Evolutionary conservation across 30 jellyfish, hydroid and myxozoan genomes (phyloP), one percentile per base, ranked within the genome.

Genomic region (Catostylus mosaicus): DNA sequence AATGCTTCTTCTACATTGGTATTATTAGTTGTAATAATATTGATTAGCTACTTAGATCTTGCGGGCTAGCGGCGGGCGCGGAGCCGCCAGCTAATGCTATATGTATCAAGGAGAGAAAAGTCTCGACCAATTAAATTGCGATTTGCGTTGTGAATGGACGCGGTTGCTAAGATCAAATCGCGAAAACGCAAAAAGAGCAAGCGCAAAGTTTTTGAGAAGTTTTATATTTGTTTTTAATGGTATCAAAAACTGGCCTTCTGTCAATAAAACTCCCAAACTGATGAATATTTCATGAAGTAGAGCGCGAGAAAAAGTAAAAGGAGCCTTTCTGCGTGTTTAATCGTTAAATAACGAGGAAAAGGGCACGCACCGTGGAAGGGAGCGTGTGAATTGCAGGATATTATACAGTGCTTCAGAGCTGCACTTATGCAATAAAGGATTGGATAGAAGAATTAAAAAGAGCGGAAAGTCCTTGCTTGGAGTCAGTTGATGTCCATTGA

Each of bases 151-250:
- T 66, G 73, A 81, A 81, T 81, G 57, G 91, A 81, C 91, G 91
- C 91, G 72, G 8, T 68, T 40, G 75, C 38, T 43, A 30, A 70
- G 84, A 81, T 81, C 91, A 81, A 81, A 81, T 73, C 61, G 84
- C 71, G 16, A 60, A 68, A 33, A 66, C 56, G 27, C 1, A 48
- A 67, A 81, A 66, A 22, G 91, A 67, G 91, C 84, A 67, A 67
- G 38, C 67, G 36, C 75, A 7, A 37, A 16, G 20, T 27, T 50
- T 64, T 61, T 66, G 24, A 33, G 31, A 20, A 30, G 64, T 40
- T 64, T 62, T 67, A 23, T 81, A 67, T 67, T 67, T 81, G 78
- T 30, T 67, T 67, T 50, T 50, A 45, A 79, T 48, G 56, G 91
- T 27, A 81, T 52, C n/a, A 36, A 43, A 36, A 35, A 24, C 63